Evolutionary conservation across 2,113 vertebrate species (phyloP).

Genomic region (Dolichallabes microphthalmus): DNA sequence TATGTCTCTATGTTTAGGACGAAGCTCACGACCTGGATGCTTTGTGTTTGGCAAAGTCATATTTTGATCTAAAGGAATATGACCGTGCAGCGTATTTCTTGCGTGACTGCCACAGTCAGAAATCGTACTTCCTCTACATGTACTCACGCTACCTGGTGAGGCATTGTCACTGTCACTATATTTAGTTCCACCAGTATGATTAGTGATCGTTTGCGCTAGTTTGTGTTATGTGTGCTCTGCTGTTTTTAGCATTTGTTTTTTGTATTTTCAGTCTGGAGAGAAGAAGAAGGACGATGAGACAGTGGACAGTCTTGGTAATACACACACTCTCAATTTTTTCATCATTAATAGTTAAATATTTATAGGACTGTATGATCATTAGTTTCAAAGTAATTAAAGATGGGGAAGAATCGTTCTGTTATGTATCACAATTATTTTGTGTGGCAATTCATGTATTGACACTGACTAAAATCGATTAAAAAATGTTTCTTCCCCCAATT

Average conservation of each 20-base stretch:
- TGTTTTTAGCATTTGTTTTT: background rate
- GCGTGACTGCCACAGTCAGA: constrained; percentile 91
- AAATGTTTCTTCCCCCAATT: no score
- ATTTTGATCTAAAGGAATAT: constrained; percentile 98
- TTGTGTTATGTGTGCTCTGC: background rate
- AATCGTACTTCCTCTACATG: constrained; percentile 98
- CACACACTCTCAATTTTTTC: background rate
- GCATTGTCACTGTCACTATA: background rate
- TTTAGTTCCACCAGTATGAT: background rate
- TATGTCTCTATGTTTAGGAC: constrained; percentile 71
- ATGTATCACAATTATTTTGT: no score
- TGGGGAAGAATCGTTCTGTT: no score
- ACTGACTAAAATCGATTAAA: no score
- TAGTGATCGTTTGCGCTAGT: background rate
- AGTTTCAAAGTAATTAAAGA: background rate
- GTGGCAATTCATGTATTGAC: no score
- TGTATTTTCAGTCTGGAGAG: constrained; percentile 84
- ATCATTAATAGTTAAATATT: background rate
- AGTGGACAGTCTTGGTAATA: constrained; percentile 94
- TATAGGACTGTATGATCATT: background rate
- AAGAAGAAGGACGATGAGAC: constrained; percentile 99
- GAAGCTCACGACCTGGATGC: constrained; percentile 93
- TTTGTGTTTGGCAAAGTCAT: constrained; percentile 92
- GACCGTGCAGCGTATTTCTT: constrained; percentile 95
- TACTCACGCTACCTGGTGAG: constrained; percentile 98